phyloP scores from a whole-genome alignment of 2,797 vertebrate species.

The Ficedula albicollis region DNA sequence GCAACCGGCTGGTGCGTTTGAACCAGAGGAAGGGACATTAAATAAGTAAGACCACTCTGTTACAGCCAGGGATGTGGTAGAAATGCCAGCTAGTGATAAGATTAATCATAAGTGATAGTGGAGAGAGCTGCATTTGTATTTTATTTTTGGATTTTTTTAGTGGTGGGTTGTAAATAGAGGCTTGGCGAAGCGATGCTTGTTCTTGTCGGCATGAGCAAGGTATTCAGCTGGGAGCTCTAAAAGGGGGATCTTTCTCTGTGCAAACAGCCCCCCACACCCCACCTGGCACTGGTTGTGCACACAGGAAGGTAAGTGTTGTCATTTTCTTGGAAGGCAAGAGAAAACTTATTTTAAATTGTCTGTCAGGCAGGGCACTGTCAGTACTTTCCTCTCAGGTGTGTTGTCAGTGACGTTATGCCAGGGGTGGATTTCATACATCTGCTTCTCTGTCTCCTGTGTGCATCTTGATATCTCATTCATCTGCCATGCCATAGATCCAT shows the following conservation, averaged over 20 bases:
- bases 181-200: background rate
- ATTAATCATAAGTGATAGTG: background rate
- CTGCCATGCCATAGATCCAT: background rate
- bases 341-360: background rate
- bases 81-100: background rate
- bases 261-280: background rate
- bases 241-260: background rate
- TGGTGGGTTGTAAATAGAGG: background rate
- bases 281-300: background rate
- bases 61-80: background rate
- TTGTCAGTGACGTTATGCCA: background rate
- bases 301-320: conserved; percentile 14
- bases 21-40: background rate
- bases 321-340: conserved; percentile 3
- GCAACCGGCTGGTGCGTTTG: conserved; percentile 20
- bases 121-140: background rate
- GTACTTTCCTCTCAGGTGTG: background rate
- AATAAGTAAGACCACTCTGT: background rate
- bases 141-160: background rate
- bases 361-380: background rate
- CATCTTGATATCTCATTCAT: background rate
- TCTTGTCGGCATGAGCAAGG: background rate
- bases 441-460: background rate
- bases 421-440: background rate
- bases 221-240: background rate